Evolutionary conservation across 2,888 invertebrate species (phyloP), one percentile per base, ranked within the genome.

Genomic region (Sclerodermus sp.): DNA sequence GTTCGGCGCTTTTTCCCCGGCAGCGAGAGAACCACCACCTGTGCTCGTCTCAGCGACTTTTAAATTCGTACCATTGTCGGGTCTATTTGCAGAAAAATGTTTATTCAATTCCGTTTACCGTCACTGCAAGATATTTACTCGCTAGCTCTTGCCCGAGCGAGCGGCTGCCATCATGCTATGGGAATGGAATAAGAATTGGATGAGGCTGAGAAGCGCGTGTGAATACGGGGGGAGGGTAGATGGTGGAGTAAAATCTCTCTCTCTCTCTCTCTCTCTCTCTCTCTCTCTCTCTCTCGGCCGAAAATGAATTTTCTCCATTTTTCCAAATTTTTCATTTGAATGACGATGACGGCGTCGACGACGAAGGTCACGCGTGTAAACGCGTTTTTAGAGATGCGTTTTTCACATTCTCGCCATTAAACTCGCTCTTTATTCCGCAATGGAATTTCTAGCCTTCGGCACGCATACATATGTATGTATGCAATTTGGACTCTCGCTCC

Each of bases 71-170:
- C 68, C 58, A 73, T 74, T 73, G 75, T 73, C 70, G 69, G 61
- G 57, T 67, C 62, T 71, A 68, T 73, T 72, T 67, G 68, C 67
- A 62, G 73, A 68, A 70, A 73, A 74, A 76, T 74, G 71, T 77
- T 77, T 76, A 77, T 76, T 76, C 76, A 70, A 74, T 77, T 75
- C 63, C 66, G 66, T 64, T 75, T 67, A 68, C 66, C 67, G 62
- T 61, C 66, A 65, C 61, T 53, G 60, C 61, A 55, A 68, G 65
- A 71, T 74, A 73, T 74, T 73, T 73, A 72, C 70, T 67, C 65
- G 67, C 46, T 63, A 56, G 60, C 58, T 63, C 62, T 63, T 55
- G 50, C 56, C 53, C 59, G 60, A 62, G 50, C 56, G 54, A 50
- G 50, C 56, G 54, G 51, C 46, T 53, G 46, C 30, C 23, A 1